Conservation (phyloP, 2,113 vertebrate genomes). For the Delphinus delphis region DNA sequence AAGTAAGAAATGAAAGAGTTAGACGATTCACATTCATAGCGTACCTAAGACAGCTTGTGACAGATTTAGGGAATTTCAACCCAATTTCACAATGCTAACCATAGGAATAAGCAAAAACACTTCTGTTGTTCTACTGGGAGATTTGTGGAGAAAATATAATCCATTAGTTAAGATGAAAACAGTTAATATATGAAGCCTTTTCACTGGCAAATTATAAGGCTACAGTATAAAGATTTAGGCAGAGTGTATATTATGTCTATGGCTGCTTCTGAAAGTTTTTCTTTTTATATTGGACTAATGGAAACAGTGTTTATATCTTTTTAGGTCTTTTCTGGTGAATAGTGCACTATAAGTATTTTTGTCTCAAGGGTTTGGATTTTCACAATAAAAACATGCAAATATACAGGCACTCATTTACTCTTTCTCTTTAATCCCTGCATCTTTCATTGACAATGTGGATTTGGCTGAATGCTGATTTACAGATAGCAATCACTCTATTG, state of each 20-base stretch:
- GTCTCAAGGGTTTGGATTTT: not conserved
- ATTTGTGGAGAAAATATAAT: conserved; percentile 48
- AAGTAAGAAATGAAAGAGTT: not conserved
- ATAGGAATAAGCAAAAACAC: not conserved
- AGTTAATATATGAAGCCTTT: not conserved
- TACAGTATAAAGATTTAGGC: not conserved
- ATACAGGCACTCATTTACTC: not conserved
- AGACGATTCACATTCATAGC: not conserved
- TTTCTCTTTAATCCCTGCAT: not conserved
- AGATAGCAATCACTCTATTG: not conserved
- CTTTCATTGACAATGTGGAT: not conserved
- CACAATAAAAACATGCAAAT: not conserved
- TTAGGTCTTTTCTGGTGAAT: not conserved
- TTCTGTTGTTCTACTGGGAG: not conserved
- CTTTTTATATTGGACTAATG: not conserved
- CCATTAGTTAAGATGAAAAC: not conserved
- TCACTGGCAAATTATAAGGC: not conserved
- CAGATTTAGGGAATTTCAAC: not conserved
- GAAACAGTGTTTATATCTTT: not conserved
- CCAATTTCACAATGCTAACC: not conserved
- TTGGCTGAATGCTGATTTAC: not conserved
- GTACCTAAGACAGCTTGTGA: not conserved
- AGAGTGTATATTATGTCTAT: not conserved
- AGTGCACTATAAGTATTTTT: not conserved
- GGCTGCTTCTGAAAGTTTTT: not conserved